Evolutionary conservation across 1,140 invertebrate species (phyloP).

Genomic region (Gonatopus flavifemur): DNA sequence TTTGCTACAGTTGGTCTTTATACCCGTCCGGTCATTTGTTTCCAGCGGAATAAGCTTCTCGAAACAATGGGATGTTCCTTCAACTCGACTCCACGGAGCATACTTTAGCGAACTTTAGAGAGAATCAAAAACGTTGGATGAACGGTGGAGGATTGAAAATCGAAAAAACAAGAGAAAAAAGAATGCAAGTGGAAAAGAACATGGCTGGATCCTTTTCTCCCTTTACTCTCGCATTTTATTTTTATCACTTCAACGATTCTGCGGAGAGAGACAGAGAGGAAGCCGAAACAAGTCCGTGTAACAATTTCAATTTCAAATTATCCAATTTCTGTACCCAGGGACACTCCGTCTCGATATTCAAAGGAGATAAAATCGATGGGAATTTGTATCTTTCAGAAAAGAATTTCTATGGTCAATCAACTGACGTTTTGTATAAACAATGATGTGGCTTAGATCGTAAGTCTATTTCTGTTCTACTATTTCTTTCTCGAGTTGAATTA

Average conservation of each 20-base stretch:
- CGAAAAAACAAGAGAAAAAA: constrained; percentile 5
- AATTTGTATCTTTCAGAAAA: too few relatives aligned
- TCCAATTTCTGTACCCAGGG: constrained; percentile 22
- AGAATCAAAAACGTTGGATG: constrained; percentile 1
- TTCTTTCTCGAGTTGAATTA: too few relatives aligned
- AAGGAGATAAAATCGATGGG: too few relatives aligned
- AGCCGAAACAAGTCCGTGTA: constrained; percentile 7
- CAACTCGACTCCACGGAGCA: constrained; percentile 8
- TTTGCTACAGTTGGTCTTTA: constrained; percentile 38
- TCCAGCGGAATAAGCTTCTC: constrained; percentile 21
- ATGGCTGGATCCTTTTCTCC: constrained; percentile 1
- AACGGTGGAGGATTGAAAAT: constrained; percentile 1
- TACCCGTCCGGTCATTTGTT: constrained; percentile 42
- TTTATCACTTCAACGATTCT: background rate
- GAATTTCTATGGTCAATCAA: too few relatives aligned
- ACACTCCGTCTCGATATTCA: too few relatives aligned
- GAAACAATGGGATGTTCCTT: constrained; percentile 36
- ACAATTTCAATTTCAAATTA: constrained; percentile 38
- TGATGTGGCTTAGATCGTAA: too few relatives aligned
- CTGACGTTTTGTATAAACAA: too few relatives aligned
- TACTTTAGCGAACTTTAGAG: constrained; percentile 7
- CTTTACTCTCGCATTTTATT: too few relatives aligned
- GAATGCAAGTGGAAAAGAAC: background rate
- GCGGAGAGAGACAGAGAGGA: constrained; percentile 1
- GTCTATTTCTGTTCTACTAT: too few relatives aligned